Evolutionary conservation across 2,797 vertebrate genomes (phyloP).

Genomic region (Spinus pinus): DNA sequence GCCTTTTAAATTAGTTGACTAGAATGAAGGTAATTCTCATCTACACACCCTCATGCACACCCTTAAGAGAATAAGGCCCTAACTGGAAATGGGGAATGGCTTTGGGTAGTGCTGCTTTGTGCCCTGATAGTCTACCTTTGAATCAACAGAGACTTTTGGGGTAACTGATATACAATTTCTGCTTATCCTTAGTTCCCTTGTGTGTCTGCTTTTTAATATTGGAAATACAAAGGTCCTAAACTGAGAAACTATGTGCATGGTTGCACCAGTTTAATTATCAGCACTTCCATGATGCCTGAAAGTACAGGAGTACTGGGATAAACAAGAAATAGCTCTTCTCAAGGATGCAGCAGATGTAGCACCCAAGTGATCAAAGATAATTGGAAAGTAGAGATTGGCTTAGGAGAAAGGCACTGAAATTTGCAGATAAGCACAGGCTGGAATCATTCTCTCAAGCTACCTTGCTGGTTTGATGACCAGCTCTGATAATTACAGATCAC

Average conservation of each 20-base stretch:
- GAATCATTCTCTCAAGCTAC: neutral
- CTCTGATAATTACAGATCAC: neutral
- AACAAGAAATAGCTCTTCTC: neutral
- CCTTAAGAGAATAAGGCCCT: neutral
- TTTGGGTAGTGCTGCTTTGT: neutral
- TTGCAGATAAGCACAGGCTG: neutral
- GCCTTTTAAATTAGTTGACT: neutral
- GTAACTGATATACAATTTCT: neutral
- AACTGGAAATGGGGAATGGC: neutral
- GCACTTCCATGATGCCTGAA: neutral
- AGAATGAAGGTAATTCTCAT: neutral
- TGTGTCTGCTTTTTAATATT: rapidly evolving
- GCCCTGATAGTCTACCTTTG: neutral
- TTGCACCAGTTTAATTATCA: neutral
- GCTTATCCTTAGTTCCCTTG: neutral
- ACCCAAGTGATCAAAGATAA: neutral
- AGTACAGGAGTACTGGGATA: neutral
- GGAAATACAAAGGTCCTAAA: neutral
- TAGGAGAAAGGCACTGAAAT: neutral
- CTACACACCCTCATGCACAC: neutral
- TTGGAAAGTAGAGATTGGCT: neutral
- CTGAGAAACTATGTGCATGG: neutral
- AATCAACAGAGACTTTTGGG: neutral
- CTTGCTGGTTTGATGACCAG: neutral
- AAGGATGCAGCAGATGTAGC: neutral